These are phyloP conservation scores for Gobio occitaniae DNA, from an alignment of 2,797 vertebrate species.

Conservation along the genomic window DNA sequence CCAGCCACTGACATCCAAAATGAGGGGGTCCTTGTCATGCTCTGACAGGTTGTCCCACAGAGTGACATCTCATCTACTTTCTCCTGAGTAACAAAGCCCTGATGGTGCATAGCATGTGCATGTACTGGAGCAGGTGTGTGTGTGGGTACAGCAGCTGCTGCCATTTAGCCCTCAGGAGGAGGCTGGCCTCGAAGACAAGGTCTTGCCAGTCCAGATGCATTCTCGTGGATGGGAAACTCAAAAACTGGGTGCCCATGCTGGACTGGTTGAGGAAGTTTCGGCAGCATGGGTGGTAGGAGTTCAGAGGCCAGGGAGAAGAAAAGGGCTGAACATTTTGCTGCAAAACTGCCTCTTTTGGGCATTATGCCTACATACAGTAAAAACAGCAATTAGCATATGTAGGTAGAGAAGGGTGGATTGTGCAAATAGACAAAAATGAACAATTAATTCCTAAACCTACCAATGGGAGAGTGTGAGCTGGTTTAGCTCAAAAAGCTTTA, in stretches of 20 bases:
- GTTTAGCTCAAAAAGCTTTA: constrained; percentile 19
- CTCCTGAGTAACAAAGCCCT: background rate
- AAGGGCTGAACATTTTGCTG: background rate
- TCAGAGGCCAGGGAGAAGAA: background rate
- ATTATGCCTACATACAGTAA: background rate
- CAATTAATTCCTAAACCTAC: background rate
- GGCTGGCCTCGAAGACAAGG: background rate
- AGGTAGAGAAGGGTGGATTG: background rate
- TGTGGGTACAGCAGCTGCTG: too few relatives aligned
- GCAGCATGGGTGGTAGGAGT: background rate
- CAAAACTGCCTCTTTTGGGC: background rate
- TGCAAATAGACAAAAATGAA: background rate
- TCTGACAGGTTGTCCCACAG: too few relatives aligned
- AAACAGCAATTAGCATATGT: background rate
- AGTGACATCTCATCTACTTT: too few relatives aligned
- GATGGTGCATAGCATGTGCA: too few relatives aligned
- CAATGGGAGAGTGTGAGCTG: constrained; percentile 18
- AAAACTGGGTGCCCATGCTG: background rate
- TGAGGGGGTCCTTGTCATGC: background rate
- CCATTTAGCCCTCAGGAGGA: too few relatives aligned
- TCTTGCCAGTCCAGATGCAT: too few relatives aligned
- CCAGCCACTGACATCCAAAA: background rate
- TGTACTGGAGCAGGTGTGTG: too few relatives aligned
- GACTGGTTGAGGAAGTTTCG: background rate
- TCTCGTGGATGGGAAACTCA: too few relatives aligned